Evolutionary conservation across 2,113 vertebrate genomes (phyloP).

Genomic region (Nibea coibor): DNA sequence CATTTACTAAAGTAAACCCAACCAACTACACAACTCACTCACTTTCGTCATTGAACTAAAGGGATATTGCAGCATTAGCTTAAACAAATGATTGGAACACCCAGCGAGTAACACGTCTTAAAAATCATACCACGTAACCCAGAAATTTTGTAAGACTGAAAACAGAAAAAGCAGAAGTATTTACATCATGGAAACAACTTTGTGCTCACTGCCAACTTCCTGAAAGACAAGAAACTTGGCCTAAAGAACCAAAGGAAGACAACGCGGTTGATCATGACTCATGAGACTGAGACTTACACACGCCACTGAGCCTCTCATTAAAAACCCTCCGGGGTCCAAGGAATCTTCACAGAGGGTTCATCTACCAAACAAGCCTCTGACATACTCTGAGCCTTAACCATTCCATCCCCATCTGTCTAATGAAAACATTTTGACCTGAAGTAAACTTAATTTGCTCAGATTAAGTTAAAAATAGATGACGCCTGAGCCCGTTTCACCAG

Average conservation of each 20-base stretch:
- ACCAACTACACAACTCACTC: neutral
- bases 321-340: too few species aligned
- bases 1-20: neutral
- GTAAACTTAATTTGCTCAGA: neutral
- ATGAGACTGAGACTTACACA: neutral
- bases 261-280: rapidly evolving
- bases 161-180: slow-evolving; percentile 43
- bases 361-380: neutral
- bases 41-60: neutral
- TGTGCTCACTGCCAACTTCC: neutral
- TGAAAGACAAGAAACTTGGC: neutral
- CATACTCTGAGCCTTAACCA: neutral
- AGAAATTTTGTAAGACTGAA: neutral
- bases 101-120: neutral
- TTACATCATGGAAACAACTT: slow-evolving; percentile 35
- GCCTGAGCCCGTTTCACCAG: neutral
- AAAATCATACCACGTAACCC: neutral
- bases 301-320: rapidly evolving
- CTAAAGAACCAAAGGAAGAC: neutral
- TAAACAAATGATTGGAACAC: neutral
- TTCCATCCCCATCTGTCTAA: neutral
- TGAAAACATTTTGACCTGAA: neutral
- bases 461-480: neutral
- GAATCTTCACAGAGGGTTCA: too few species aligned
- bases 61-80: neutral